Percentiles rank a stretch among this genome's conserved stretches.
Conservation (phyloP, 2,797 vertebrate genomes). For the Mionectes olivaceus region DNA sequence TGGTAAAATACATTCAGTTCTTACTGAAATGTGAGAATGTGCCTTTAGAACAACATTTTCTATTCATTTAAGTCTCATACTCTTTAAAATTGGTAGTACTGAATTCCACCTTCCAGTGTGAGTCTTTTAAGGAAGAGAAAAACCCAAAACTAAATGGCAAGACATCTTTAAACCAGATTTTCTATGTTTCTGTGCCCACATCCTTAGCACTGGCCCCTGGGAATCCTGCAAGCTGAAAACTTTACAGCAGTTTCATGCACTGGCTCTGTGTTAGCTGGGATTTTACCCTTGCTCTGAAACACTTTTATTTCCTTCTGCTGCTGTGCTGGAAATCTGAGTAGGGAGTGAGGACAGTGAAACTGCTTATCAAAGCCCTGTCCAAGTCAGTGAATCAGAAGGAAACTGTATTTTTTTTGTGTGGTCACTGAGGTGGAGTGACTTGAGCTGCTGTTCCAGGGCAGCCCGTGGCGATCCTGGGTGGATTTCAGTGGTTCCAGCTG, state of each 20-base stretch:
- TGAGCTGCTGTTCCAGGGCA: background rate
- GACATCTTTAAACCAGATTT: background rate
- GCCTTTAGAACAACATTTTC: background rate
- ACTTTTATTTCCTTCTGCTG: background rate
- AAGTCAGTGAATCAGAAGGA: background rate
- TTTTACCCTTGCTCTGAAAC: background rate
- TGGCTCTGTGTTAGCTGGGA: background rate
- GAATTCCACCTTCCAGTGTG: background rate
- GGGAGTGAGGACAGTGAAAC: background rate
- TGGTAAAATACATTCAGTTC: background rate
- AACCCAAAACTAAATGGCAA: background rate
- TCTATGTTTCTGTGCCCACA: background rate
- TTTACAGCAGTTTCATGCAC: background rate
- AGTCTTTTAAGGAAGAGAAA: background rate
- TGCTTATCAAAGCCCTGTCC: background rate
- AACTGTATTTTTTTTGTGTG: background rate
- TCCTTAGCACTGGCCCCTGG: background rate
- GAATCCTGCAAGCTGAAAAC: background rate
- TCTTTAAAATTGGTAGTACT: background rate
- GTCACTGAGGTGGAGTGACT: background rate
- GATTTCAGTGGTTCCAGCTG: background rate
- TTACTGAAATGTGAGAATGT: accelerated
- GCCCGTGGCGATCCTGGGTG: background rate
- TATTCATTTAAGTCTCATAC: background rate
- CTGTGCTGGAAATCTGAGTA: background rate